Percentiles rank a stretch among this genome's conserved stretches.
Conservation (phyloP, 2,113 vertebrate species). For the Panthera uncia region DNA sequence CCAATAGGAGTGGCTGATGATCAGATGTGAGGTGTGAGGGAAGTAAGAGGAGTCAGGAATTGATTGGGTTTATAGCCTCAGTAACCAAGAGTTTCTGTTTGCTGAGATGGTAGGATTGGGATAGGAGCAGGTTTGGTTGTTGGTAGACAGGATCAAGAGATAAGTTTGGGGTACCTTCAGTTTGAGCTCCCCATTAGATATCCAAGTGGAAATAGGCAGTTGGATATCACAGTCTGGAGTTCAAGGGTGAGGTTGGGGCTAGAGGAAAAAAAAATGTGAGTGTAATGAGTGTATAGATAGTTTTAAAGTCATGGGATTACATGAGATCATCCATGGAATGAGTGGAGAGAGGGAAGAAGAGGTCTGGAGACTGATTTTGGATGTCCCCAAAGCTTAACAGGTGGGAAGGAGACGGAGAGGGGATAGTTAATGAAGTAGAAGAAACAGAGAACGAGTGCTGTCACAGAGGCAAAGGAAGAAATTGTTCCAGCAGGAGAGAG, state of each 20-base stretch:
- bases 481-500: not conserved
- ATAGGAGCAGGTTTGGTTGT: not conserved
- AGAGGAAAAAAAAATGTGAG: not conserved
- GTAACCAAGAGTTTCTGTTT: not conserved
- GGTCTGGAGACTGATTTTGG: not conserved
- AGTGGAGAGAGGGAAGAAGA: not conserved
- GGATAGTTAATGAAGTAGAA: not conserved
- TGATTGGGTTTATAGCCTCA: not conserved
- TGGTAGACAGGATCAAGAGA: not conserved
- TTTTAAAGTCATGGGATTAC: not conserved
- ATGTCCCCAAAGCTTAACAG: not conserved
- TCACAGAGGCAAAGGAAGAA: not conserved
- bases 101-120: not conserved
- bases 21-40: not conserved
- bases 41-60: not conserved
- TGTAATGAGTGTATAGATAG: not conserved
- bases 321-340: not conserved
- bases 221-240: not conserved
- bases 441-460: not conserved
- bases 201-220: too few relatives aligned
- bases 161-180: not conserved
- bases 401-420: not conserved
- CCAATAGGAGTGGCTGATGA: not conserved
- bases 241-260: not conserved
- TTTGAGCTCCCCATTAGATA: not conserved